Conservation (phyloP, 2,797 vertebrate species). For the Leuciscus waleckii region DNA sequence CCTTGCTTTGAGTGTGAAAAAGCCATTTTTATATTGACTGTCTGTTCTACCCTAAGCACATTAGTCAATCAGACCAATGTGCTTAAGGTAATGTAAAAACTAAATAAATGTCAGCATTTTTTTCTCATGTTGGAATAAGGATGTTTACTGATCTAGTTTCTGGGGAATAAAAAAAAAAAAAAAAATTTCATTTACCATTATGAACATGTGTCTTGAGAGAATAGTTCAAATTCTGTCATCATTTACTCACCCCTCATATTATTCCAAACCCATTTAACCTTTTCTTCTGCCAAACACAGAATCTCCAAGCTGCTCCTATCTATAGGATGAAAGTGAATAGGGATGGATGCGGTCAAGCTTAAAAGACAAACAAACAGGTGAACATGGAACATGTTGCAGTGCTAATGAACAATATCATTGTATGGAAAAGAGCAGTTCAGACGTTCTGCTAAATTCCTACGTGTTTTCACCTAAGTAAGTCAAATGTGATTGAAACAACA, state of each 20-base stretch:
- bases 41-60: conserved; percentile 84
- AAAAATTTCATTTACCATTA: not conserved
- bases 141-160: conserved; percentile 66
- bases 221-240: not conserved
- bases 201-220: not conserved
- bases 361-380: not conserved
- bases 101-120: conserved; percentile 83
- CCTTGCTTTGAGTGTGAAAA: conserved; percentile 86
- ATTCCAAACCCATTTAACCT: not conserved
- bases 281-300: not conserved
- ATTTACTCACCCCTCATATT: not conserved
- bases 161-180: not conserved
- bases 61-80: conserved; percentile 74
- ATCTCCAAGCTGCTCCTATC: not conserved
- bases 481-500: not conserved
- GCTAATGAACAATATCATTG: not conserved
- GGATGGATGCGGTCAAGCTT: not conserved
- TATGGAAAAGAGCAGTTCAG: not conserved
- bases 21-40: conserved; percentile 87
- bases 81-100: conserved; percentile 75
- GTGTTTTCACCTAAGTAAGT: not conserved
- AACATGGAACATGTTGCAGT: not conserved
- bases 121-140: conserved; percentile 69
- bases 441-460: not conserved
- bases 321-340: not conserved